Base-by-base conservation (phyloP, 2,888 invertebrate species). In the Diaphora mendica region DNA sequence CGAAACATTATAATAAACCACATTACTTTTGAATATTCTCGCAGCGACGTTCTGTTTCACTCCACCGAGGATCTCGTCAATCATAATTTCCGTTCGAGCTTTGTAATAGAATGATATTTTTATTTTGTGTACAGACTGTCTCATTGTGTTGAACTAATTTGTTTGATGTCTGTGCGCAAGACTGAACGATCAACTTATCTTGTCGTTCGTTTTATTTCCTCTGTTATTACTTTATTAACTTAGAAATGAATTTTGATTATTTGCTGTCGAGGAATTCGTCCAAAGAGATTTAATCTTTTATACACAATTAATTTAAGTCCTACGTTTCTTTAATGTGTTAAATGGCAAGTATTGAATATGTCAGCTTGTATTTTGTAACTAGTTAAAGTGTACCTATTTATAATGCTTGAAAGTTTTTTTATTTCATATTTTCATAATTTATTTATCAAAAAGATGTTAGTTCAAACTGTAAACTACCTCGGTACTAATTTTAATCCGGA, bases 51-150 rank as follows among this genome's bases (percentile, higher is more conserved):
- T 68, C 68, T 5, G 30, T 35, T 39, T 69, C 39, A 44, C 75
- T 67, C 30, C 62, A 51, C 59, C 42, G 72, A 66, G 64, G 48
- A 69, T 68, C 72, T 71, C 72, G 74, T 79, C 81, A 72, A 75
- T 77, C 83, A 77, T 73, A 78, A 81, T 82, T 83, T 81, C 76
- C 78, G 65, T 68, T 73, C 71, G 75, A 67, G 68, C 70, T 30
- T 68, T 65, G 55, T 73, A 77, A 72, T 75, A 65, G 75, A 75
- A 68, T 77, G 78, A 74, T 73, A 68, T 77, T 76, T 66, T 69
- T 72, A 75, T 73, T 70, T n/a, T 30, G 35, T 73, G 39, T 42
- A 33, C 13, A 30, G 51, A 42, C n/a, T 20, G 66, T 70, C 44
- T 70, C 55, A 17, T 64, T 68, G 64, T 75, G 8, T 44, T 64